Base-by-base conservation (phyloP, 2,888 invertebrate species). In the Lomographa bimaculata region DNA sequence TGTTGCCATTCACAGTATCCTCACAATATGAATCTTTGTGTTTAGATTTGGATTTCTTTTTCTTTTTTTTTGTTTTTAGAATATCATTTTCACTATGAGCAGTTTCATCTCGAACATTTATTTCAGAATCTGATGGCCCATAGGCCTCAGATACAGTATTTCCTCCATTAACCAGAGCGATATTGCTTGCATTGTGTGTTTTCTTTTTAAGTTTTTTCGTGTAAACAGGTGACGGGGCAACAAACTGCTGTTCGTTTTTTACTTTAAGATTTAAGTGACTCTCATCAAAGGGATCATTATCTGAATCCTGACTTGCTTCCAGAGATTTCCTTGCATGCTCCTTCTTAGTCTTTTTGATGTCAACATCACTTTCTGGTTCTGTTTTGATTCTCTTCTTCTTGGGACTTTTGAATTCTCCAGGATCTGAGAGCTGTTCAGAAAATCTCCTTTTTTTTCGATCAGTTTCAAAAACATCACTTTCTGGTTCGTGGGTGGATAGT, bases 301-400 rank as follows among this genome's bases (percentile, higher is more conserved):
- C 5, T 7, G n/a, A n/a, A n/a, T n/a, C n/a, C n/a, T n/a, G n/a
- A 4, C 4, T 14, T 14, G 14, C 4, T 14, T 14, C 4, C 3
- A 14, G 14, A 14, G 14, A 14, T 14, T 14, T 14, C 4, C n/a
- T n/a, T n/a, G n/a, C n/a, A n/a, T n/a, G n/a, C n/a, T 43, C 64
- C 16, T 64, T 60, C 27, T 62, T 68, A 6, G 1, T 18, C 41
- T 57, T 62, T n/a, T 32, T 46, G 6, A n/a, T 2, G 4, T 76
- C 73, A 25, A 53, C 24, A 27, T 78, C 78, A 63, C 71, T 77
- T 12, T 70, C 67, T 12, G 64, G 61, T 52, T 79, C 78, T 7
- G 46, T 16, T 54, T 75, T 74, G 10, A 74, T 57, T 11, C 53
- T 43, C 33, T 60, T 65, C 28, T 51, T 60, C 24, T 46, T 46